A percentile compares a stretch with the other conserved stretches of the same genome.
Conservation (phyloP, 2,113 vertebrate species). For the Oreotrochilus melanogaster region DNA sequence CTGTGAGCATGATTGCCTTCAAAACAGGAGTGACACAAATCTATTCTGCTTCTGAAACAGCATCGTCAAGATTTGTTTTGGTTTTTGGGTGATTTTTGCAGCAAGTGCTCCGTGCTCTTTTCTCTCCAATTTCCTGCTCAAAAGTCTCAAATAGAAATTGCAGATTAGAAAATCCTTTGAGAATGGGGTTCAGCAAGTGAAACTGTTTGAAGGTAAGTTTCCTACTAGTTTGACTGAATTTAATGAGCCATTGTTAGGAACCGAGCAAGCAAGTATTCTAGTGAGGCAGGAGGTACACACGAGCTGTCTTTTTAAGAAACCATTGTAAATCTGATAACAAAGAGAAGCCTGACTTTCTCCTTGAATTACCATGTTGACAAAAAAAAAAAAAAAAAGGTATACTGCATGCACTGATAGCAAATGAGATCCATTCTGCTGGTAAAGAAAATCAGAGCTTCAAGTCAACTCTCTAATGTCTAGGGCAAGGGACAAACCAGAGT, state of each 20-base stretch:
- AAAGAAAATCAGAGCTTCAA: conserved; percentile 73
- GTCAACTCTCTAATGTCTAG: conserved; percentile 71
- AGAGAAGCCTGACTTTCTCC: conserved; percentile 71
- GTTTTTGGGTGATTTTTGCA: conserved; percentile 37
- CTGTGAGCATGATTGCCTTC: conserved; percentile 44
- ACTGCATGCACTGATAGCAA: conserved; percentile 69
- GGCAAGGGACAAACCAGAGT: conserved; percentile 54
- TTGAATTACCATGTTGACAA: conserved; percentile 77
- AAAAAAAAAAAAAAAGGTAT: background rate
- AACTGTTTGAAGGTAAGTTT: conserved; percentile 84
- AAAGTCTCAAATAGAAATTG: conserved; percentile 78
- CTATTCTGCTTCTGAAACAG: conserved; percentile 16
- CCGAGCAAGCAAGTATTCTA: conserved; percentile 70
- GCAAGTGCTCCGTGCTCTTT: conserved; percentile 48
- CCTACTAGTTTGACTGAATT: conserved; percentile 79
- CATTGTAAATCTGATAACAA: conserved; percentile 75
- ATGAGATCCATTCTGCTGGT: conserved; percentile 71
- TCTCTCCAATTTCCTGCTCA: conserved; percentile 74
- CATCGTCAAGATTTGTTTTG: conserved; percentile 30
- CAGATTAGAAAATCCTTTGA: conserved; percentile 80
- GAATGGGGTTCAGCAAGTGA: conserved; percentile 71
- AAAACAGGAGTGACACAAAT: conserved; percentile 45
- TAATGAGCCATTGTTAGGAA: conserved; percentile 82
- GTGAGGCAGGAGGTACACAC: conserved; percentile 69
- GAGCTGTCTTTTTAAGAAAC: conserved; percentile 74